A percentile compares a stretch with the other conserved stretches of the same genome.
Evolutionary conservation across 23 tunicate genomes (phyloP).

Genomic region (Oikopleura albicans): DNA sequence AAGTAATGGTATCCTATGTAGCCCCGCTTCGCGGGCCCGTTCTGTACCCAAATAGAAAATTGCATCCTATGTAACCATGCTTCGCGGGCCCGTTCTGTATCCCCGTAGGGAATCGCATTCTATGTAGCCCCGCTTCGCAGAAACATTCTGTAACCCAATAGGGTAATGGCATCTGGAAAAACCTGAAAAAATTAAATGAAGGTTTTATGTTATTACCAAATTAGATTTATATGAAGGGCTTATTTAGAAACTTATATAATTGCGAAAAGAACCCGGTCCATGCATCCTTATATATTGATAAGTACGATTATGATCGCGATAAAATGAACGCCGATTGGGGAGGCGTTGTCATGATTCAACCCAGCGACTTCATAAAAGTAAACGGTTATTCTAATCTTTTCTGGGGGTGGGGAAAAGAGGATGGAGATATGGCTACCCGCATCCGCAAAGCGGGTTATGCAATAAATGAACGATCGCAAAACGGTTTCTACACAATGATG

Average conservation of each 20-base stretch:
- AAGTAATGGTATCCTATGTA: no score
- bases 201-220: no score
- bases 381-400: conserved; percentile 85
- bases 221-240: no score
- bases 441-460: conserved; percentile 3
- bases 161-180: no score
- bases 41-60: no score
- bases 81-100: no score
- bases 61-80: no score
- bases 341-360: conserved; percentile 63
- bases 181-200: no score
- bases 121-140: no score
- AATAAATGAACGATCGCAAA: neutral
- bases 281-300: conserved; percentile 30
- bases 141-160: no score
- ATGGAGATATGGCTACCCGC: conserved; percentile 72
- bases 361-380: conserved; percentile 41
- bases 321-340: conserved; percentile 81
- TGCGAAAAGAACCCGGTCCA: neutral
- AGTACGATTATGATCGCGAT: conserved; percentile 42
- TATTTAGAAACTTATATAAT: neutral
- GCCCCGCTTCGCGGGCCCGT: no score
- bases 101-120: no score
- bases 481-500: neutral
- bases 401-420: conserved; percentile 99